Evolutionary conservation across 1,140 invertebrate species (phyloP).

Genomic region (Procambarus clarkii): DNA sequence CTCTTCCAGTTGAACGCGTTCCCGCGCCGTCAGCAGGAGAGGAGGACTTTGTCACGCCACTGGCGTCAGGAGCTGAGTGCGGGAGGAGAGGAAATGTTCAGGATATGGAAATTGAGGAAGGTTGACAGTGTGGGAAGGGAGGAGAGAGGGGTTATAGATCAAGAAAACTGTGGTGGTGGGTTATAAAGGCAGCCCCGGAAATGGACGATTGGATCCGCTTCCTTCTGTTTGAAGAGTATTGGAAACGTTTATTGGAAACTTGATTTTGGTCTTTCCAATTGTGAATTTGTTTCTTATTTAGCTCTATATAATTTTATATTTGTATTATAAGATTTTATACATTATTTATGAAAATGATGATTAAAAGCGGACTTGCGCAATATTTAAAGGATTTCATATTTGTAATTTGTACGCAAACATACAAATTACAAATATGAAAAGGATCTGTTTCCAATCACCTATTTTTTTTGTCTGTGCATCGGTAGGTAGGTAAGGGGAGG

Average conservation of each 20-base stretch:
- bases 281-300: too few relatives aligned
- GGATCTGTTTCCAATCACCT: too few relatives aligned
- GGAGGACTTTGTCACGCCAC: not conserved
- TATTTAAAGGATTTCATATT: too few relatives aligned
- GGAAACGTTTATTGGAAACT: not conserved
- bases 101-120: conserved; percentile 16
- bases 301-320: too few relatives aligned
- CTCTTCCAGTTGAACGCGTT: conserved; percentile 14
- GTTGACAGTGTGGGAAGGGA: not conserved
- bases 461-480: too few relatives aligned
- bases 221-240: not conserved
- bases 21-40: not conserved
- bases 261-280: not conserved
- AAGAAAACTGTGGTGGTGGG: not conserved
- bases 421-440: too few relatives aligned
- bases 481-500: too few relatives aligned
- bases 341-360: too few relatives aligned
- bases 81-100: conserved; percentile 5
- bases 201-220: not conserved
- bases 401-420: too few relatives aligned
- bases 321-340: too few relatives aligned
- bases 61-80: not conserved
- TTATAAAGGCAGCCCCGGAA: not conserved
- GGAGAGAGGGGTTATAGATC: not conserved
- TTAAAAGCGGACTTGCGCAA: too few relatives aligned